Conservation (phyloP, 2,888 invertebrate species). For the Cryptocheilus praepositus region DNA sequence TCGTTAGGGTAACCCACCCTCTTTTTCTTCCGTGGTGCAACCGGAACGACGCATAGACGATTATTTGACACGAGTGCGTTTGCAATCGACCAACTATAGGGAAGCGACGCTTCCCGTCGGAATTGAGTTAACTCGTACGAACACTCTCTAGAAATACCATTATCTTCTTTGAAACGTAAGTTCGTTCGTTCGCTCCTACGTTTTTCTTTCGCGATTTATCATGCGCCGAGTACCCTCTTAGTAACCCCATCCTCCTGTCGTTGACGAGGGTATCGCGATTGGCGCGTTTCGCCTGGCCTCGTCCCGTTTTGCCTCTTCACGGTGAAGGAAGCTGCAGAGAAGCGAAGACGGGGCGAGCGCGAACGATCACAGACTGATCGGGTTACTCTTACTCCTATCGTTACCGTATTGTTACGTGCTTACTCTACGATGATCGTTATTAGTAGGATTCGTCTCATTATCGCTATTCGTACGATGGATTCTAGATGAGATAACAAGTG, state of each 20-base stretch:
- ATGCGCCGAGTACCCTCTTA: too few species aligned
- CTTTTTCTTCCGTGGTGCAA: too few species aligned
- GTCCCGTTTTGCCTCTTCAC: too few species aligned
- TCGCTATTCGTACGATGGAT: conserved; percentile 64
- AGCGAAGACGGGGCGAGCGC: neutral
- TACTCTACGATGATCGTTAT: conserved; percentile 46
- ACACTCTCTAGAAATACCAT: conserved; percentile 19
- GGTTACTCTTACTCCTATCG: conserved; percentile 33
- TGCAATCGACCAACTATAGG: neutral
- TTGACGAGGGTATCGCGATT: neutral
- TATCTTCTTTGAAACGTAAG: conserved; percentile 15
- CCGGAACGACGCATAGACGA: too few species aligned
- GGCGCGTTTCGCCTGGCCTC: too few species aligned
- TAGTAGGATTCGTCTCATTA: conserved; percentile 56
- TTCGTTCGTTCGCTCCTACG: too few species aligned
- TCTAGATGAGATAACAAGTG: conserved; percentile 72
- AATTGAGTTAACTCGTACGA: conserved; percentile 31
- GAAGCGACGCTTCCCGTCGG: conserved; percentile 17
- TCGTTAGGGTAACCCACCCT: too few species aligned
- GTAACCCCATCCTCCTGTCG: neutral
- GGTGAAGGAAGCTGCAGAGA: too few species aligned
- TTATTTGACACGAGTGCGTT: too few species aligned
- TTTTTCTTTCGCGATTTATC: too few species aligned
- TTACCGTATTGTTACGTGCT: conserved; percentile 34
- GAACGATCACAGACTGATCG: neutral